Base-by-base conservation (phyloP, 2,797 vertebrate species). In the Enteromius unitaeniatus region DNA sequence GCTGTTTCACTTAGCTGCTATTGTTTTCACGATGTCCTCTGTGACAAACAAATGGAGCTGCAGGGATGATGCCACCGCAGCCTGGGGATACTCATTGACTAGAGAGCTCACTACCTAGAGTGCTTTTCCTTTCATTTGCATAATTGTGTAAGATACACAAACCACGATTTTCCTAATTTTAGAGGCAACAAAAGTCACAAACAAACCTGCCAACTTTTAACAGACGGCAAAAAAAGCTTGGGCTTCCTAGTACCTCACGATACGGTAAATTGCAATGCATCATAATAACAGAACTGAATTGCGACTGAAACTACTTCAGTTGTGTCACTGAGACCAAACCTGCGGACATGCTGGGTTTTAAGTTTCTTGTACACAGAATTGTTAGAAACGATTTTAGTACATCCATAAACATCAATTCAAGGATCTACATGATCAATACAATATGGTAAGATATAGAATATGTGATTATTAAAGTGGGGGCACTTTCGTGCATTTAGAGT, bases 11-110 rank as follows among this genome's bases (percentile, higher is more conserved):
- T 64, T 55, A 31, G 19, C 17, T 76, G 37, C 47, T 70, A 67
- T 60, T 76, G 49, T 81, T 70, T 60, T 77, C 62, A 51, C 68
- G 77, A 73, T n/a, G 72, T 75, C 28, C 64, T 77, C 34, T 69
- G 19, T 64, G 21, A 85, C 5, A 80, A 85, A 62, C 69, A 85
- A 78, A 14, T 51, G 58, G 49, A 67, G 81, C 72, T 75, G 15
- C 72, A 55, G 47, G n/a, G 72, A 62, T 55, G 73, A 83, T 83
- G 65, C 31, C 74, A 72, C 31, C 34, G 17, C 5, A 3, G 47
- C 64, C 70, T 14, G 81, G 10, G 42, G 75, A 26, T 11, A 49
- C 17, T 47, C 10, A 64, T 64, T 69, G 78, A 42, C 42, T 23
- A 45, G 28, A 72, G 11, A 72, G 72, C 64, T 13, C 11, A 17